phyloP scores from a whole-genome alignment of 2,797 vertebrate genomes.

The Sphaeramia orbicularis region DNA sequence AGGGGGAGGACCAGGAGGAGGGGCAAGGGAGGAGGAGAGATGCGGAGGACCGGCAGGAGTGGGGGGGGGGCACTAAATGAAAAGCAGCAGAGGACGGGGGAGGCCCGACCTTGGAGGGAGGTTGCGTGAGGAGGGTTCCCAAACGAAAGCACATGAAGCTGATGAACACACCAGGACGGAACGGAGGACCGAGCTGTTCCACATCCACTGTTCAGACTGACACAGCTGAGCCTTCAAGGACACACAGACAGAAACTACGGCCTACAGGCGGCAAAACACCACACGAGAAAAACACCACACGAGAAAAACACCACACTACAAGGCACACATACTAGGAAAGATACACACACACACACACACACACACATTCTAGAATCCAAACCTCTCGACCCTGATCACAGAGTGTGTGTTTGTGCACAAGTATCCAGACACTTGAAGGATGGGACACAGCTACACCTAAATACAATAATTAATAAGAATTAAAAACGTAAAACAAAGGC shows the following conservation, averaged over 20 bases:
- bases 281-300: too few species aligned
- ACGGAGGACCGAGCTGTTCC: constrained; percentile 21
- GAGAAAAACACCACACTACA: background rate
- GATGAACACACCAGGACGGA: background rate
- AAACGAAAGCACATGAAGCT: constrained; percentile 37
- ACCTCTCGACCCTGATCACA: constrained; percentile 33
- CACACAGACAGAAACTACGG: too few species aligned
- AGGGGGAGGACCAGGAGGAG: constrained; percentile 8
- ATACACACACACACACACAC: too few species aligned
- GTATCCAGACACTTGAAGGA: constrained; percentile 53
- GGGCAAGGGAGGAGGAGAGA: background rate
- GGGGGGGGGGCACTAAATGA: constrained; percentile 24
- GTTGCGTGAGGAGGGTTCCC: constrained; percentile 72
- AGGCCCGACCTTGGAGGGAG: constrained; percentile 47
- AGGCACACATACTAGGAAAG: background rate
- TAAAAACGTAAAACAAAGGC: constrained; percentile 63
- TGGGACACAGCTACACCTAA: constrained; percentile 46
- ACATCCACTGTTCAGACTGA: too few species aligned
- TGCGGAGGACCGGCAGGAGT: too few species aligned
- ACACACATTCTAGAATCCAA: too few species aligned
- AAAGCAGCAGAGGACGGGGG: constrained; percentile 50
- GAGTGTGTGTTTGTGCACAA: constrained; percentile 55
- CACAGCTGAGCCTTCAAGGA: too few species aligned
- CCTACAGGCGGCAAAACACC: too few species aligned
- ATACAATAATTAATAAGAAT: too few species aligned